phyloP scores from a whole-genome alignment of 2,113 vertebrate genomes.

The Dasypus novemcinctus region DNA sequence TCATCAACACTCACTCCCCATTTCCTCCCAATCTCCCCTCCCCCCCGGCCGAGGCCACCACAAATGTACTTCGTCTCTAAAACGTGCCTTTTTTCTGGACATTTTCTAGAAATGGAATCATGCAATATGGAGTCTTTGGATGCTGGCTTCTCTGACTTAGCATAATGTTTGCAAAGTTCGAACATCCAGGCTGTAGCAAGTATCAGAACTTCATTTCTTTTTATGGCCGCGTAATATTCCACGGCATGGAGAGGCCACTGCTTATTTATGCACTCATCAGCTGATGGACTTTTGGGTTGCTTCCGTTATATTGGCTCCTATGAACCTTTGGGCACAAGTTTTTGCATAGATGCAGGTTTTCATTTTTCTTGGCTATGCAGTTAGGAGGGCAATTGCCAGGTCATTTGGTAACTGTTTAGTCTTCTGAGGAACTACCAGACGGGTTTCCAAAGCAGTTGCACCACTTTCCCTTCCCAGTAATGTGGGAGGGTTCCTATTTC shows the following conservation, averaged over 20 bases:
- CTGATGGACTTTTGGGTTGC: background rate
- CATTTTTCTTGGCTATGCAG: background rate
- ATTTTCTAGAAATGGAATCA: background rate
- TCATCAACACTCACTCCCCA: background rate
- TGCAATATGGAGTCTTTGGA: background rate
- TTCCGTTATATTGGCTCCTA: background rate
- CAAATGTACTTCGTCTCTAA: background rate
- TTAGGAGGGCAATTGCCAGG: background rate
- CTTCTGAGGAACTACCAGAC: background rate
- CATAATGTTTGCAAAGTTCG: background rate
- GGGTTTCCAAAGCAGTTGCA: background rate
- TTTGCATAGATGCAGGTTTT: background rate
- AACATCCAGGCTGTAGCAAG: background rate
- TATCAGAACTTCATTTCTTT: background rate
- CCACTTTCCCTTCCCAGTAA: background rate
- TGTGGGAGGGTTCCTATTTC: background rate
- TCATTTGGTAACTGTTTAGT: background rate
- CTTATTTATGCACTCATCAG: background rate
- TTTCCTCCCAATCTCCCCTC: background rate
- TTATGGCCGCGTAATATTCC: background rate
- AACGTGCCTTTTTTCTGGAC: background rate
- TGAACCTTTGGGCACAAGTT: background rate
- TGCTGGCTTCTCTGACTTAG: background rate
- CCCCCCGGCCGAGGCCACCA: no score
- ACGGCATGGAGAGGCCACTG: background rate